Conservation (phyloP, 2,888 invertebrate species). For the Geophilus truncorum region DNA sequence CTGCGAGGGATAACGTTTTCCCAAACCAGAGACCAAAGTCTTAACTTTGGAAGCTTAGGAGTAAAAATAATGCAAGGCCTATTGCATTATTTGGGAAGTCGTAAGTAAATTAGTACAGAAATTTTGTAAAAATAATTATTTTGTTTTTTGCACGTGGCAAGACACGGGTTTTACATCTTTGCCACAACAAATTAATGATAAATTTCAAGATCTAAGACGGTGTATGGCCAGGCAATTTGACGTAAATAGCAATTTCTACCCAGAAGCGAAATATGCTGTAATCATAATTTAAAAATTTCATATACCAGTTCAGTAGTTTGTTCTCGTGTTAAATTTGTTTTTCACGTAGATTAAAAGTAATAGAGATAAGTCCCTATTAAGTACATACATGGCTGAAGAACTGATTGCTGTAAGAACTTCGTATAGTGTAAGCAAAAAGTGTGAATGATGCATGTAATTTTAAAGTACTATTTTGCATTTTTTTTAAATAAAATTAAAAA, state of each 20-base stretch:
- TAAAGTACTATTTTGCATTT: no score
- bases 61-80: neutral
- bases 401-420: neutral
- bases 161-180: neutral
- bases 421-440: neutral
- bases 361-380: neutral
- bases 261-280: conserved; percentile 8
- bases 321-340: neutral
- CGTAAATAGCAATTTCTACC: neutral
- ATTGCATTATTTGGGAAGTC: neutral
- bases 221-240: neutral
- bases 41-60: neutral
- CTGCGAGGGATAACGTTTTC: neutral
- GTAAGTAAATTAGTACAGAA: no score
- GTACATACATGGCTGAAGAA: neutral
- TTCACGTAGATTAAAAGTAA: neutral
- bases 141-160: neutral
- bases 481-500: neutral
- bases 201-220: neutral
- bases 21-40: neutral
- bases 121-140: no score
- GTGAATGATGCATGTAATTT: no score
- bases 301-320: neutral
- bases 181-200: neutral
- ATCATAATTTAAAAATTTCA: neutral